Evolutionary conservation across 2,113 vertebrate genomes (phyloP).

Genomic region (Lathamus discolor): DNA sequence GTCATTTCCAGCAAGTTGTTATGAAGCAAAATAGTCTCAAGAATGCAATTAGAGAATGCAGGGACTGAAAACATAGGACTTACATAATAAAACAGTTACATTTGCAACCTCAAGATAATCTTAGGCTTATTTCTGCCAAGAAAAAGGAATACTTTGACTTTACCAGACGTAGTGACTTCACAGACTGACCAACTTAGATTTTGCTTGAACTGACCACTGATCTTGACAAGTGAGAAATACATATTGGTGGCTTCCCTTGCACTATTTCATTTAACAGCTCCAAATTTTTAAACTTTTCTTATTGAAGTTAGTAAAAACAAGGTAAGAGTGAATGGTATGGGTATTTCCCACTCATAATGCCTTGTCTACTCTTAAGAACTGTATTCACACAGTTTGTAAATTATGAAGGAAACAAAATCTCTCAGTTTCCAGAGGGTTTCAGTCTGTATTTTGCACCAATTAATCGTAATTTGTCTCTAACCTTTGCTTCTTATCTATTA

Average conservation of each 20-base stretch:
- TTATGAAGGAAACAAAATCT: neutral
- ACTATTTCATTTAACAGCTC: neutral
- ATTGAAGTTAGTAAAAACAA: neutral
- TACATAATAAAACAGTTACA: neutral
- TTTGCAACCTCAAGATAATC: neutral
- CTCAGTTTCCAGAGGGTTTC: neutral
- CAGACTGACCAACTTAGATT: neutral
- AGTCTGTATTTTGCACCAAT: slow-evolving; percentile 11
- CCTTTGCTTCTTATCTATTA: neutral
- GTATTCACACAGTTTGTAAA: neutral
- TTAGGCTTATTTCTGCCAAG: neutral
- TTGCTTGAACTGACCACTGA: neutral
- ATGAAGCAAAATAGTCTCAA: neutral
- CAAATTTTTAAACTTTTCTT: neutral
- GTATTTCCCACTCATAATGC: neutral
- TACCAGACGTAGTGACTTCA: neutral
- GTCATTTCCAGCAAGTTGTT: neutral
- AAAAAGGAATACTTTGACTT: neutral
- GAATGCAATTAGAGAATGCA: neutral
- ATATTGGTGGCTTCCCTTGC: neutral
- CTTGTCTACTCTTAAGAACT: neutral
- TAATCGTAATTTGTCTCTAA: neutral
- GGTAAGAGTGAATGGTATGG: neutral
- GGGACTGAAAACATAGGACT: neutral
- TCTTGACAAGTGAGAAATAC: neutral